These are phyloP conservation scores for Bursaphelenchus okinawaensis DNA, from an alignment of 2,888 invertebrate genomes.

Conservation along the genomic window DNA sequence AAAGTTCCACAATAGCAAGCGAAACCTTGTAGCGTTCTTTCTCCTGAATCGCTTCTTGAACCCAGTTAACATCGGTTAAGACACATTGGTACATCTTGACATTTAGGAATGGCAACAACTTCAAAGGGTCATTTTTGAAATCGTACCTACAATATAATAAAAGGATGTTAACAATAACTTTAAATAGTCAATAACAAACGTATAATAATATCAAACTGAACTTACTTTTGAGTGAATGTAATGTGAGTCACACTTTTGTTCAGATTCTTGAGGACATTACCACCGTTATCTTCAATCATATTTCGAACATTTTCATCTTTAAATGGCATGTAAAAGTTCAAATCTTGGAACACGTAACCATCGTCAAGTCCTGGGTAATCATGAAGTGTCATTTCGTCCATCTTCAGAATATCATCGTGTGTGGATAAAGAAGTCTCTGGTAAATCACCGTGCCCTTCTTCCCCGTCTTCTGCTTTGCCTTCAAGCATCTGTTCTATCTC, in stretches of 20 bases:
- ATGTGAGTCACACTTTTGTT: slow-evolving; percentile 19
- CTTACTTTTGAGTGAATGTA: slow-evolving; percentile 14
- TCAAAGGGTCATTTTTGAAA: slow-evolving; percentile 15
- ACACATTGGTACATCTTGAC: slow-evolving; percentile 13
- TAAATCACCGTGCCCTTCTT: too few relatives aligned
- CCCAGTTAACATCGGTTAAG: slow-evolving; percentile 22
- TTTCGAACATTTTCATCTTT: background rate
- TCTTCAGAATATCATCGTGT: too few relatives aligned
- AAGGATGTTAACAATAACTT: too few relatives aligned
- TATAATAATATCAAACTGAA: background rate
- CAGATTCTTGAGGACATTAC: slow-evolving; percentile 7
- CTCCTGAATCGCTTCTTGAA: slow-evolving; percentile 21
- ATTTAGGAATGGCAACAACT: background rate
- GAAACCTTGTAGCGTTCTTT: slow-evolving; percentile 20
- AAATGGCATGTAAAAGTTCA: slow-evolving; percentile 19
- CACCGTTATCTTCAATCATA: slow-evolving; percentile 21
- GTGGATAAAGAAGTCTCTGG: too few relatives aligned
- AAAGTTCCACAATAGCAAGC: background rate
- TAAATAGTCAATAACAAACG: too few relatives aligned
- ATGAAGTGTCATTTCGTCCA: background rate
- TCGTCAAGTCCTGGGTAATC: slow-evolving; percentile 11
- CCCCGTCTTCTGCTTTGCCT: too few relatives aligned
- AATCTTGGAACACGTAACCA: slow-evolving; percentile 19
- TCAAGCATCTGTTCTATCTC: background rate
- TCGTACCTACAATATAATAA: slow-evolving; percentile 23